These are phyloP conservation scores for Drosophila miranda DNA, from an alignment of 1,140 invertebrate species.

Conservation along the genomic window DNA sequence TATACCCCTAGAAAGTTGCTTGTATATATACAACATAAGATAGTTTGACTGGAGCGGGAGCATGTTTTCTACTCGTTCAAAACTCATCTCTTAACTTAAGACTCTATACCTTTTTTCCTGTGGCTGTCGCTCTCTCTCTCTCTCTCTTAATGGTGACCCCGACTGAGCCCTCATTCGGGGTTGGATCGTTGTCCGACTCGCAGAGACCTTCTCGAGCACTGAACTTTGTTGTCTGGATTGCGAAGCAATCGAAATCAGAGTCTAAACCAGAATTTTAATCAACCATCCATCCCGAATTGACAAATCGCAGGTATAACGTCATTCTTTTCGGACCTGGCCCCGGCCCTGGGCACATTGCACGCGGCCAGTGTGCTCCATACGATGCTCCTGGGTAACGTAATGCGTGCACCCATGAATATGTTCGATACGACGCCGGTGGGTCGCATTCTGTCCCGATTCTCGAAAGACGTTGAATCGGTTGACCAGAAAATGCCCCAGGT, in stretches of 20 bases:
- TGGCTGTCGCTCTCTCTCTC: constrained; percentile 35
- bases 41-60: constrained; percentile 36
- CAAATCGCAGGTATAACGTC: constrained; percentile 83
- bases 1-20: constrained; percentile 2
- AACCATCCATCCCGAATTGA: constrained; percentile 40
- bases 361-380: constrained; percentile 90
- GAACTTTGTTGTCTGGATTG: constrained; percentile 2
- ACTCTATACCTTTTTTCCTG: constrained; percentile 22
- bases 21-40: constrained; percentile 21
- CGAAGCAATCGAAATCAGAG: neutral
- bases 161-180: neutral
- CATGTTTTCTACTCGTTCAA: constrained; percentile 41
- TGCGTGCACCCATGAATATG: constrained; percentile 90
- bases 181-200: constrained; percentile 26
- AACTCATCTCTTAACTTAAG: constrained; percentile 14
- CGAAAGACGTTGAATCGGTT: constrained; percentile 90
- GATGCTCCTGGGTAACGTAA: constrained; percentile 88
- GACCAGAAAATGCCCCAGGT: constrained; percentile 88
- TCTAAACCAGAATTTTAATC: constrained; percentile 16
- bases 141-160: neutral
- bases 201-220: constrained; percentile 20
- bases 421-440: constrained; percentile 95
- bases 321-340: constrained; percentile 88
- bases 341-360: constrained; percentile 87
- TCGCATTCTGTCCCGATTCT: constrained; percentile 93